Evolutionary conservation across 2,888 invertebrate genomes (phyloP), one percentile per base, ranked within the genome.

Genomic region (Bursaphelenchus okinawaensis): DNA sequence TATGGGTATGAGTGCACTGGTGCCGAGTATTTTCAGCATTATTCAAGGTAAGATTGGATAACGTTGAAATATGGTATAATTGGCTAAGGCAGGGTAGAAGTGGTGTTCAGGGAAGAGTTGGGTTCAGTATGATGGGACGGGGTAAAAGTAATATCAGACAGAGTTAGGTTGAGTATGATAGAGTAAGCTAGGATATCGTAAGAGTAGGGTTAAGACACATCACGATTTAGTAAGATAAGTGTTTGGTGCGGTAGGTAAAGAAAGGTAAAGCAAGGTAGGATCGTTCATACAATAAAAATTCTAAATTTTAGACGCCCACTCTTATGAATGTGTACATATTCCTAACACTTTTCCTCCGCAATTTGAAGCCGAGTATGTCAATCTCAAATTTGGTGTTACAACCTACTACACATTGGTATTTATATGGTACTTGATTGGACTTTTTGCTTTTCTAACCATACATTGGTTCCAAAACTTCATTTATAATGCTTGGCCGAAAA

Each of bases 21-120:
- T 59, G 23, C 60, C 29, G n/a, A 19, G 50, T 16, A 20, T 59
- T 16, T 50, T 59, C 24, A 59, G 60, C 28, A n/a, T 59, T 23
- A 27, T 20, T 52, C 51, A 59, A 59, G 60, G 60, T 59, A 23
- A 1, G 6, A 56, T 19, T 2, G 23, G 1, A 28, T 26, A 56
- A 19, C 4, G 1, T 23, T n/a, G 29, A 26, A 7, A 3, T 61
- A 22, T 3, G 9, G 3, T 59, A 16, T n/a, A n/a, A n/a, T n/a
- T n/a, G n/a, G n/a, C n/a, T n/a, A n/a, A n/a, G n/a, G n/a, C n/a
- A n/a, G n/a, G n/a, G n/a, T n/a, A n/a, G n/a, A n/a, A n/a, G n/a
- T n/a, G n/a, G n/a, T n/a, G n/a, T n/a, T n/a, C n/a, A n/a, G n/a
- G n/a, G n/a, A n/a, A n/a, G n/a, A n/a, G n/a, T n/a, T n/a, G n/a